Evolutionary conservation across 2,888 invertebrate genomes (phyloP).

Genomic region (Eupithecia abbreviata): DNA sequence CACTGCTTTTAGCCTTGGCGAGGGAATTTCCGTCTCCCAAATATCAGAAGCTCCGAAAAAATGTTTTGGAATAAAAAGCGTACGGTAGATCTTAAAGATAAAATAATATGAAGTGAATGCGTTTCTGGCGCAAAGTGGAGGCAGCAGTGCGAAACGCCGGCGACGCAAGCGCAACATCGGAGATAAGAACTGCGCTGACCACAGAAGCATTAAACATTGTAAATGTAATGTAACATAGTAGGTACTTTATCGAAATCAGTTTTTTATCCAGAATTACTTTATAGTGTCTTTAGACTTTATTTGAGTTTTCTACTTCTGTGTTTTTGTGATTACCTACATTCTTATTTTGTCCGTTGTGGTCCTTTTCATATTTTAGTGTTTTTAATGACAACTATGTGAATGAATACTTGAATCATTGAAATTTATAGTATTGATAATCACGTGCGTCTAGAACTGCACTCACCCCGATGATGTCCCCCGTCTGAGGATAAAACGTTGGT

Average conservation of each 20-base stretch:
- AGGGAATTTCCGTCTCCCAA: neutral
- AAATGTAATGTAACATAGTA: conserved; percentile 1
- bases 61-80: conserved; percentile 15
- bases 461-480: neutral
- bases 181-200: conserved; percentile 65
- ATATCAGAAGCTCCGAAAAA: neutral
- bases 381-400: neutral
- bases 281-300: neutral
- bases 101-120: conserved; percentile 34
- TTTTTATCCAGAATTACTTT: neutral
- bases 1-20: neutral
- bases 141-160: conserved; percentile 71
- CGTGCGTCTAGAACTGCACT: neutral
- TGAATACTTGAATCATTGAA: neutral
- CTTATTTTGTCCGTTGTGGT: neutral
- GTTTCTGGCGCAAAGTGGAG: conserved; percentile 65
- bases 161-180: conserved; percentile 57
- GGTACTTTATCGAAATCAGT: conserved; percentile 14
- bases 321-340: neutral
- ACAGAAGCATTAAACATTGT: conserved; percentile 50
- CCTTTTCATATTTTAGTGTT: neutral
- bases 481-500: neutral
- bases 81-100: conserved; percentile 11
- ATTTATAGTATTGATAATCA: neutral
- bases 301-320: neutral